Conservation (phyloP, 35 echinoderm and acorn worm genomes). For the Strongylocentrotus purpuratus region DNA sequence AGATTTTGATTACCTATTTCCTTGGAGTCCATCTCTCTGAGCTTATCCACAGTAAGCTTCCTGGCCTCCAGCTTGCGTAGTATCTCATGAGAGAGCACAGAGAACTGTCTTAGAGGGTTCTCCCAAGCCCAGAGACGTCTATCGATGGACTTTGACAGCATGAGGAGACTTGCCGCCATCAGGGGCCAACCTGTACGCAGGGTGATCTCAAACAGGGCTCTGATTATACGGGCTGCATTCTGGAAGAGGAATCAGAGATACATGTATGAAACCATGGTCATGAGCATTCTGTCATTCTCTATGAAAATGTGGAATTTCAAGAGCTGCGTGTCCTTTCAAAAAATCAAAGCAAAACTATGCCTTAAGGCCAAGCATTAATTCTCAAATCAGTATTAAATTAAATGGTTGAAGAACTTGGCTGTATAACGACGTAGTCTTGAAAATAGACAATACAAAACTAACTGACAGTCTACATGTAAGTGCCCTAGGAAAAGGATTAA, state of each 20-base stretch:
- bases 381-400: no score
- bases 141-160: constrained; percentile 82
- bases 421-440: no score
- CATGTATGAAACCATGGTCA: no score
- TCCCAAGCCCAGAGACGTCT: constrained; percentile 85
- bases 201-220: constrained; percentile 91
- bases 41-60: constrained; percentile 66
- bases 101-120: constrained; percentile 89
- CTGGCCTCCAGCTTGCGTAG: constrained; percentile 72
- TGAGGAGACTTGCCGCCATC: constrained; percentile 67
- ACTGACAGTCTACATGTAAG: no score
- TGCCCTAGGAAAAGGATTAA: no score
- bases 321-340: no score
- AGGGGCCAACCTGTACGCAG: constrained; percentile 85
- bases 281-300: no score
- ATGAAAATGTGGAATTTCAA: no score
- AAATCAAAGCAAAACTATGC: no score
- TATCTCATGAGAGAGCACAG: constrained; percentile 64
- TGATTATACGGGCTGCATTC: constrained; percentile 90
- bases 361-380: no score
- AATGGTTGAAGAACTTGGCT: no score
- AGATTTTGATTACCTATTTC: constrained; percentile 93
- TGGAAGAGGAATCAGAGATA: constrained; percentile 29
- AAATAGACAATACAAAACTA: no score
- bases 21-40: constrained; percentile 77